Evolutionary conservation across 2,888 invertebrate species (phyloP).

Genomic region (Hirtodrosophila trivittata): DNA sequence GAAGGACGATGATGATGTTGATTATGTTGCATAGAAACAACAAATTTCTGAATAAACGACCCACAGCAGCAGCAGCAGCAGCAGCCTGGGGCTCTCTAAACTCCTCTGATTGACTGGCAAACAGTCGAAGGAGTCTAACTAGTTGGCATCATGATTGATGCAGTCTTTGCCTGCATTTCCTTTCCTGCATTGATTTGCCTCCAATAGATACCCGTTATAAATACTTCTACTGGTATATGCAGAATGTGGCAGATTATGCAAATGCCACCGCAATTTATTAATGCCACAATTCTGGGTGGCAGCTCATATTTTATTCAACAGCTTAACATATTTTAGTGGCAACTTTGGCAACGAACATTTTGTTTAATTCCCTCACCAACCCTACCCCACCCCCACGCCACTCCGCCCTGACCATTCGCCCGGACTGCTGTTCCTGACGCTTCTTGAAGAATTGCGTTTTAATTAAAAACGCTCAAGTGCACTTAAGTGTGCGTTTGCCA

Average conservation of each 20-base stretch:
- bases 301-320: constrained; percentile 60
- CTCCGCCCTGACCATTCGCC: constrained; percentile 9
- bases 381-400: background rate
- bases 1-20: constrained; percentile 59
- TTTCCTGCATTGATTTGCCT: constrained; percentile 47
- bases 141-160: constrained; percentile 57
- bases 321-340: constrained; percentile 46
- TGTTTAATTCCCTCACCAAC: background rate
- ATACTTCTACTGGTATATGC: background rate
- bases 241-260: constrained; percentile 36
- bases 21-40: constrained; percentile 53
- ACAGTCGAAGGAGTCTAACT: constrained; percentile 16
- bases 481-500: constrained; percentile 75
- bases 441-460: constrained; percentile 72
- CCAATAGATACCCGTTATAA: constrained; percentile 11
- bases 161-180: constrained; percentile 37
- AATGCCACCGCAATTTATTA: constrained; percentile 34
- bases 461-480: constrained; percentile 79
- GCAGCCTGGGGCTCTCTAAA: constrained; percentile 34
- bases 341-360: constrained; percentile 1
- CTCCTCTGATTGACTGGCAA: constrained; percentile 54
- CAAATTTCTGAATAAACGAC: constrained; percentile 46
- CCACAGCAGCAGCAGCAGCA: constrained; percentile 17
- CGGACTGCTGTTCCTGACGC: constrained; percentile 40
- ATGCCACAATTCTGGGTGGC: constrained; percentile 13